Evolutionary conservation across 2,113 vertebrate species (phyloP).

Genomic region (Silurus meridionalis): DNA sequence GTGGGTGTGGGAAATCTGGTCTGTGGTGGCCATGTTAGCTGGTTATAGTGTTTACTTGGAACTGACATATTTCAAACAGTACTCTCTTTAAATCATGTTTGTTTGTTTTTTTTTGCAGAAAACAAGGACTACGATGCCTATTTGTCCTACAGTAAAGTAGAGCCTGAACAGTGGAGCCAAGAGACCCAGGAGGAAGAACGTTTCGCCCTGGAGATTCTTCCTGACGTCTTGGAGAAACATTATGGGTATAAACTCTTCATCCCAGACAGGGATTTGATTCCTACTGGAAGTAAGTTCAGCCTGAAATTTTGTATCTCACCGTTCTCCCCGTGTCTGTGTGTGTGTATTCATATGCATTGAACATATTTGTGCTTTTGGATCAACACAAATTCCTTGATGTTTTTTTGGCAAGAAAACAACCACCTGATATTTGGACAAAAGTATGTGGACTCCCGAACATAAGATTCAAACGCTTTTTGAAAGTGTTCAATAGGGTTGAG

Average conservation of each 20-base stretch:
- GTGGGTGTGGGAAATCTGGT: no score
- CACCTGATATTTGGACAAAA: not conserved
- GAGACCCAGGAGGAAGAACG: constrained; percentile 95
- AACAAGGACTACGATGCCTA: constrained; percentile 99
- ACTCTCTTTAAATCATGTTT: not conserved
- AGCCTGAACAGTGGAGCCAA: constrained; percentile 97
- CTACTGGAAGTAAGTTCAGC: constrained; percentile 94
- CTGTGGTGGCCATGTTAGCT: no score
- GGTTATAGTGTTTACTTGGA: no score
- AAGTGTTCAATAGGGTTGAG: no score
- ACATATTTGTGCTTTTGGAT: no score
- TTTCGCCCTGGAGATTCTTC: constrained; percentile 96
- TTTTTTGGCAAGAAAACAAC: no score
- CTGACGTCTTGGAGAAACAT: constrained; percentile 98
- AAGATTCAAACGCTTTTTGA: not conserved
- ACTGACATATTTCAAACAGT: not conserved
- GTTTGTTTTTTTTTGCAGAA: constrained; percentile 68
- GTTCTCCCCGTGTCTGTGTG: constrained; percentile 21
- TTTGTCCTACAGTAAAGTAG: constrained; percentile 97
- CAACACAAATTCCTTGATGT: no score
- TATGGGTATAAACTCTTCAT: constrained; percentile 99
- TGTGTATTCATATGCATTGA: not conserved
- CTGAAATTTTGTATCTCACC: constrained; percentile 8
- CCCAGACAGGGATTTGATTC: constrained; percentile 98
- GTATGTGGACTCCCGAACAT: not conserved